phyloP scores from a whole-genome alignment of 1,140 invertebrate genomes.

The Bursaphelenchus mucronatus region DNA sequence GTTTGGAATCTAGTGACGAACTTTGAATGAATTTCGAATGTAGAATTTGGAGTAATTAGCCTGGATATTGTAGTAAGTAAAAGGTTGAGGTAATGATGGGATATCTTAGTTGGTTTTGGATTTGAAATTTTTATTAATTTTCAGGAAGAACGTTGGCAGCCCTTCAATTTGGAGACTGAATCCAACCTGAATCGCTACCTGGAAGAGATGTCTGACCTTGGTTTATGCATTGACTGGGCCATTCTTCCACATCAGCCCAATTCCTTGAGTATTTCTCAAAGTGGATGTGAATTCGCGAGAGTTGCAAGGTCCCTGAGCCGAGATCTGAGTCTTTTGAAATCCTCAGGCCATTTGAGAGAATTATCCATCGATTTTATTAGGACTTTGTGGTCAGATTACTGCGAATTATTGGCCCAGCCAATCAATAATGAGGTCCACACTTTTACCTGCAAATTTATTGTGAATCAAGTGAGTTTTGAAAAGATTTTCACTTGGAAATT shows the following conservation, averaged over 20 bases:
- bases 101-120: too few relatives aligned
- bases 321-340: constrained; percentile 16
- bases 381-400: constrained; percentile 35
- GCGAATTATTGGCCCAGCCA: constrained; percentile 23
- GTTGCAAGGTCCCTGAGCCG: constrained; percentile 35
- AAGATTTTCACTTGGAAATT: not conserved
- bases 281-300: constrained; percentile 41
- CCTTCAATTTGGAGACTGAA: constrained; percentile 51
- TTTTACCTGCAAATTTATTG: constrained; percentile 39
- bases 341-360: constrained; percentile 29
- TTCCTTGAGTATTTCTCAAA: constrained; percentile 38
- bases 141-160: constrained; percentile 54
- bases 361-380: constrained; percentile 36
- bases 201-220: constrained; percentile 50
- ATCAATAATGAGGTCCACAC: constrained; percentile 27
- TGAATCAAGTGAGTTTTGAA: constrained; percentile 30
- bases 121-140: constrained; percentile 5
- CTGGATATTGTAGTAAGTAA: too few relatives aligned
- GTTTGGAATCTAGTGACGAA: too few relatives aligned
- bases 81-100: too few relatives aligned
- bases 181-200: constrained; percentile 42
- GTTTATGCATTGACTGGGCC: constrained; percentile 39
- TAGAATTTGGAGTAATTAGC: too few relatives aligned
- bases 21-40: too few relatives aligned
- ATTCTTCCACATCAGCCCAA: constrained; percentile 11